phyloP scores from a whole-genome alignment of 1,140 invertebrate genomes.

The Phortica variegata region DNA sequence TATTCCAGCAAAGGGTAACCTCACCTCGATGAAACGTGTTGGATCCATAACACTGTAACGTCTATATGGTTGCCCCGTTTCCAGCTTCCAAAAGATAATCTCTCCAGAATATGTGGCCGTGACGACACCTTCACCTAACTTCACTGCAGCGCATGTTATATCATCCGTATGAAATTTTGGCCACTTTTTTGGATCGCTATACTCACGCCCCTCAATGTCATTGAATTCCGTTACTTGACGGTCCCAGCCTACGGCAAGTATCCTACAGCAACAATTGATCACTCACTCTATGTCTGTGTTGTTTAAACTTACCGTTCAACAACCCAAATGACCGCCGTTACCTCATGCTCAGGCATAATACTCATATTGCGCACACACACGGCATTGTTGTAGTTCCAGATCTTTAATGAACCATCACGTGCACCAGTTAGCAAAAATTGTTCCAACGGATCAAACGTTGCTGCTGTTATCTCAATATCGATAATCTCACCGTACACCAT shows the following conservation, averaged over 20 bases:
- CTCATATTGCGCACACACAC: slow-evolving; percentile 66
- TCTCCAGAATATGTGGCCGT: slow-evolving; percentile 74
- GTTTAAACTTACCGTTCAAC: slow-evolving; percentile 56
- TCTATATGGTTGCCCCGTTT: slow-evolving; percentile 69
- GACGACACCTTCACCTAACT: slow-evolving; percentile 66
- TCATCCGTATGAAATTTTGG: slow-evolving; percentile 70
- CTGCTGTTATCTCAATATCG: slow-evolving; percentile 73
- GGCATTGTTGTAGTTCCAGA: slow-evolving; percentile 80
- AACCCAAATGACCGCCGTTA: slow-evolving; percentile 64
- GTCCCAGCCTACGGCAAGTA: slow-evolving; percentile 73
- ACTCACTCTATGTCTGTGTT: neutral
- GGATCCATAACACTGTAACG: slow-evolving; percentile 60
- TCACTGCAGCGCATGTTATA: slow-evolving; percentile 66
- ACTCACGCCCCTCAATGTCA: slow-evolving; percentile 60
- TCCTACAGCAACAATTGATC: slow-evolving; percentile 56
- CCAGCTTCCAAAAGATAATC: slow-evolving; percentile 74
- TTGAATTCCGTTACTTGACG: slow-evolving; percentile 69
- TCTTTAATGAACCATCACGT: slow-evolving; percentile 67
- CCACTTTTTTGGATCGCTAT: slow-evolving; percentile 64
- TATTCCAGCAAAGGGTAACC: slow-evolving; percentile 15
- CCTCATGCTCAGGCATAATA: slow-evolving; percentile 63
- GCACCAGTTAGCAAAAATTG: slow-evolving; percentile 72
- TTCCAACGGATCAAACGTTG: slow-evolving; percentile 70
- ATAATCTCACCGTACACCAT: slow-evolving; percentile 62
- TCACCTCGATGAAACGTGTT: slow-evolving; percentile 37